These are phyloP conservation scores for Agrochola litura DNA, from an alignment of 2,888 invertebrate species.

Conservation along the genomic window DNA sequence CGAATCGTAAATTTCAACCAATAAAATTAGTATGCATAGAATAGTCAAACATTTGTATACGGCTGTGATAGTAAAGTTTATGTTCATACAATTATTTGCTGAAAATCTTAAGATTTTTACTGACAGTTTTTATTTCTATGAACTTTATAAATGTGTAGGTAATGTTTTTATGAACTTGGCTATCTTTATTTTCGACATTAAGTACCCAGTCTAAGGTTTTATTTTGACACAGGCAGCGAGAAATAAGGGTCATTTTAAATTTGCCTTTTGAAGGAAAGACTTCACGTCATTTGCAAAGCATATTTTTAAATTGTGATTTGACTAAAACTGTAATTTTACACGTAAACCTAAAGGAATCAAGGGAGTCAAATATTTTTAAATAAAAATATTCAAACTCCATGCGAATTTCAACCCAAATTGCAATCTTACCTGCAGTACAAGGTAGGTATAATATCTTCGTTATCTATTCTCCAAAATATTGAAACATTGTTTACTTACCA, in stretches of 20 bases:
- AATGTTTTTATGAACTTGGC: background rate
- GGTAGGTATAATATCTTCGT: background rate
- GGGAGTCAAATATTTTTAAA: no score
- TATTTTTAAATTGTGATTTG: no score
- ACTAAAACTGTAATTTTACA: no score
- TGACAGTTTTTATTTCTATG: slow-evolving; percentile 6
- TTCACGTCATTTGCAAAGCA: no score
- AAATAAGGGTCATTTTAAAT: background rate
- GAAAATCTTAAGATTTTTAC: slow-evolving; percentile 46
- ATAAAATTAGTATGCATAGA: slow-evolving; percentile 67
- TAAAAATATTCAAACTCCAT: background rate
- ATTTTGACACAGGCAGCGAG: background rate
- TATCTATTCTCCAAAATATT: background rate
- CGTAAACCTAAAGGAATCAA: no score
- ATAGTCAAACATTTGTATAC: slow-evolving; percentile 44
- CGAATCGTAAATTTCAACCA: slow-evolving; percentile 66
- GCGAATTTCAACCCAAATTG: background rate
- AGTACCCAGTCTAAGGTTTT: background rate
- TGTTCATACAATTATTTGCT: slow-evolving; percentile 27
- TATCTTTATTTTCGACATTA: background rate
- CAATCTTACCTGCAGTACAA: background rate
- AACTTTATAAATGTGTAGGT: background rate
- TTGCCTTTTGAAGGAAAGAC: no score
- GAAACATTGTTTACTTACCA: background rate
- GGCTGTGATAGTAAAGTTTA: slow-evolving; percentile 38